These are phyloP conservation scores for Calonectris borealis DNA, from an alignment of 2,113 vertebrate species.

Conservation along the genomic window DNA sequence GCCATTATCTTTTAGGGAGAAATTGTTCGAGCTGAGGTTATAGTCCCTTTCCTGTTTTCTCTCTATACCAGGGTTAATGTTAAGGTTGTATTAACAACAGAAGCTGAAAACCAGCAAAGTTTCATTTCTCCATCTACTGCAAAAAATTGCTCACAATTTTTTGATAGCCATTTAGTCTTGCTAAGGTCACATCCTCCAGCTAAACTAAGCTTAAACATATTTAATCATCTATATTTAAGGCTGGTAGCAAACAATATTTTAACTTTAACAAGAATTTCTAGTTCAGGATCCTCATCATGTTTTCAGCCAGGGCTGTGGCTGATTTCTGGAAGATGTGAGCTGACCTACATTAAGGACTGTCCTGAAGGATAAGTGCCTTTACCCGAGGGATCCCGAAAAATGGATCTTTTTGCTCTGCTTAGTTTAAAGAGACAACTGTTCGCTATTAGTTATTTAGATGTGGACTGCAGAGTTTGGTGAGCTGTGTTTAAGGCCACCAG, in stretches of 20 bases:
- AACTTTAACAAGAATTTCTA: not conserved
- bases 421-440: not conserved
- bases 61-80: not conserved
- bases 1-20: not conserved
- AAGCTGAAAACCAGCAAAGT: not conserved
- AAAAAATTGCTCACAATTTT: slow-evolving; percentile 6
- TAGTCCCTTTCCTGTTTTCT: not conserved
- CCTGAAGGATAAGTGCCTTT: not conserved
- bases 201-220: not conserved
- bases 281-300: not conserved
- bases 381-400: not conserved
- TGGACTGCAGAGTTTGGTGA: not conserved
- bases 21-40: not conserved
- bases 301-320: not conserved
- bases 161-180: not conserved
- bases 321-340: not conserved
- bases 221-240: not conserved
- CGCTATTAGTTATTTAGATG: not conserved
- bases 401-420: not conserved
- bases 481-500: not conserved
- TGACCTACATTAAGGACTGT: not conserved
- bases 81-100: not conserved
- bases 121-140: not conserved
- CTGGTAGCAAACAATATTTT: not conserved
- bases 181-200: not conserved